Evolutionary conservation across 2,113 vertebrate species (phyloP).

Genomic region (Nerophis lumbriciformis): DNA sequence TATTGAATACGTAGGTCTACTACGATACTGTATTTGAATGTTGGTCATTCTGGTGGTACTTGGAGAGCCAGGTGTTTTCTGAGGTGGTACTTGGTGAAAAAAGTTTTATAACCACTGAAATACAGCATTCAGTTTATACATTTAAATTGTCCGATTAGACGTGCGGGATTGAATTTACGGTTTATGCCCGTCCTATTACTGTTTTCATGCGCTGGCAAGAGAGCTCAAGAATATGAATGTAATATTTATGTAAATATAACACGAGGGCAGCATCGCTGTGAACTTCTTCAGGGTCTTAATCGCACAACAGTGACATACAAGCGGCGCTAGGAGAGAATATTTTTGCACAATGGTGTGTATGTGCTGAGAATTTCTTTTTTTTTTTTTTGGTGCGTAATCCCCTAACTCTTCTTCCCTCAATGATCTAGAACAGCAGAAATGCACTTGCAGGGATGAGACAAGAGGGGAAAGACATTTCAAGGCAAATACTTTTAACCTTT

Average conservation of each 20-base stretch:
- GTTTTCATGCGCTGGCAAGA: conserved; percentile 1
- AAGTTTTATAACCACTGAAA: too few species aligned
- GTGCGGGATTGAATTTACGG: neutral
- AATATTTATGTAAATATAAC: conserved; percentile 45
- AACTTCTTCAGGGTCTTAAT: conserved; percentile 51
- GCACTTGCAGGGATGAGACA: conserved; percentile 25
- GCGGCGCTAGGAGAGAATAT: conserved; percentile 5
- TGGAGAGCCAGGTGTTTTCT: too few species aligned
- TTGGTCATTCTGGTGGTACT: too few species aligned
- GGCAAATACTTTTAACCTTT: conserved; percentile 27
- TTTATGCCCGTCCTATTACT: neutral
- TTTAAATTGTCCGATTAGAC: too few species aligned
- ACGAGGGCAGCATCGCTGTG: conserved; percentile 25
- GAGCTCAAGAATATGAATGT: conserved; percentile 53
- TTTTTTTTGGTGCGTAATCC: conserved; percentile 15
- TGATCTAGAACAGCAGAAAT: conserved; percentile 23
- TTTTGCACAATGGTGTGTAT: conserved; percentile 9
- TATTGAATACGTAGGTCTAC: too few species aligned
- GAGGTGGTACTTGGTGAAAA: too few species aligned
- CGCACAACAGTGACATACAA: conserved; percentile 28
- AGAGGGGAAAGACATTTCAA: neutral
- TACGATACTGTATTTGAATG: too few species aligned
- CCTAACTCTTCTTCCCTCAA: conserved; percentile 13
- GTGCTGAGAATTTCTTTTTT: conserved; percentile 26
- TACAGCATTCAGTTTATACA: too few species aligned